phyloP scores from a whole-genome alignment of 2,888 invertebrate species.

The Agrotis exclamationis region DNA sequence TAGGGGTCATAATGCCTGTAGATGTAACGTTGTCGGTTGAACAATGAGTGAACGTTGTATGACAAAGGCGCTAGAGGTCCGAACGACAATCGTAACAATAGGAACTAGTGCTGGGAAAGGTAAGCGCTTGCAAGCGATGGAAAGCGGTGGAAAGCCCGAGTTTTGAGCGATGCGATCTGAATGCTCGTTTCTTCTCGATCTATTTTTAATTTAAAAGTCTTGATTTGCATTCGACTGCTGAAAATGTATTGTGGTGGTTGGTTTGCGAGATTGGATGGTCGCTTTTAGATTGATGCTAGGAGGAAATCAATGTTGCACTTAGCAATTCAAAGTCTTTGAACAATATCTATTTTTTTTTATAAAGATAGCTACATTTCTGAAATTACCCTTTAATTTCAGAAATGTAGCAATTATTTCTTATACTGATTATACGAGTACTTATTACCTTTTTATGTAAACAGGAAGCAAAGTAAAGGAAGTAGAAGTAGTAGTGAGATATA shows the following conservation, averaged over 20 bases:
- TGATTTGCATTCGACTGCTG: slow-evolving; percentile 36
- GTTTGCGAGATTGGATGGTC: slow-evolving; percentile 20
- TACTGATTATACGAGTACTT: no score
- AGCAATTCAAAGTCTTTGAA: background rate
- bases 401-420: no score
- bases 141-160: slow-evolving; percentile 42
- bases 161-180: slow-evolving; percentile 48
- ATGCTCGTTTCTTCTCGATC: slow-evolving; percentile 47
- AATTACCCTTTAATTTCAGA: no score
- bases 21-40: slow-evolving; percentile 48
- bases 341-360: no score
- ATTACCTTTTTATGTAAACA: no score
- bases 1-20: slow-evolving; percentile 34
- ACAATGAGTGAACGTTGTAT: slow-evolving; percentile 68
- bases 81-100: slow-evolving; percentile 65
- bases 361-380: no score
- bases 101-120: slow-evolving; percentile 58
- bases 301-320: background rate
- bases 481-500: no score
- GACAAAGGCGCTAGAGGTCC: slow-evolving; percentile 67
- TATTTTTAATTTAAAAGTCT: slow-evolving; percentile 52
- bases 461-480: no score
- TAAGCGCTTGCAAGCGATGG: slow-evolving; percentile 37
- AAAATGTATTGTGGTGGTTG: slow-evolving; percentile 24
- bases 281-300: background rate